A percentile compares a stretch with the other conserved stretches of the same genome.
These are phyloP conservation scores for Isurus oxyrinchus DNA, from an alignment of 2,113 vertebrate genomes.

Conservation along the genomic window DNA sequence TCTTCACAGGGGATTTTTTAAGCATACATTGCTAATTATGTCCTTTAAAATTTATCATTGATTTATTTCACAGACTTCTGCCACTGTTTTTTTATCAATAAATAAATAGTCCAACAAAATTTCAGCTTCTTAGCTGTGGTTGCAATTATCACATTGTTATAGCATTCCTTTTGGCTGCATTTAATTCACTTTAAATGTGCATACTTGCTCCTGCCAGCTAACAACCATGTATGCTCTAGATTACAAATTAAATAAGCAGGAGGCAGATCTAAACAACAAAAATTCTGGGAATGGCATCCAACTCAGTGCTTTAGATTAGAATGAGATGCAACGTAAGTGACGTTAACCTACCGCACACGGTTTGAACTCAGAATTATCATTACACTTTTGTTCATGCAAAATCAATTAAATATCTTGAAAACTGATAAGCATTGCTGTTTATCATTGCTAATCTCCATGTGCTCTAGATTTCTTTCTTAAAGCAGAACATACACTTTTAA, in stretches of 20 bases:
- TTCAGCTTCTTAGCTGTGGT: neutral
- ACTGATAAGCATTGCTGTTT: neutral
- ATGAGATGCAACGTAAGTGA: neutral
- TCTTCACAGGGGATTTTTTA: neutral
- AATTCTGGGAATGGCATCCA: conserved; percentile 2
- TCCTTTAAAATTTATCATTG: neutral
- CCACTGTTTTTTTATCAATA: neutral
- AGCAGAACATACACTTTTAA: no score
- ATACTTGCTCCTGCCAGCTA: neutral
- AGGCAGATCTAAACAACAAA: neutral
- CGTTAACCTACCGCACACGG: neutral
- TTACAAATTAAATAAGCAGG: neutral
- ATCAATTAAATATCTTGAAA: neutral
- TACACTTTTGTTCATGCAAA: neutral
- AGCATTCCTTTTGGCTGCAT: neutral
- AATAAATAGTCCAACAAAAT: no score
- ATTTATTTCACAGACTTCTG: no score
- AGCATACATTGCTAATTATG: neutral
- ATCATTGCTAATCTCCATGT: neutral
- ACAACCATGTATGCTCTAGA: neutral
- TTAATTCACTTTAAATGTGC: conserved; percentile 10
- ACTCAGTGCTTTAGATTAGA: neutral
- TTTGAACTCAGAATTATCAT: neutral
- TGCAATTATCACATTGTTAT: neutral
- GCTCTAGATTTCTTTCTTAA: neutral